Evolutionary conservation across 2,113 vertebrate genomes (phyloP).

Genomic region (Alosa alosa): DNA sequence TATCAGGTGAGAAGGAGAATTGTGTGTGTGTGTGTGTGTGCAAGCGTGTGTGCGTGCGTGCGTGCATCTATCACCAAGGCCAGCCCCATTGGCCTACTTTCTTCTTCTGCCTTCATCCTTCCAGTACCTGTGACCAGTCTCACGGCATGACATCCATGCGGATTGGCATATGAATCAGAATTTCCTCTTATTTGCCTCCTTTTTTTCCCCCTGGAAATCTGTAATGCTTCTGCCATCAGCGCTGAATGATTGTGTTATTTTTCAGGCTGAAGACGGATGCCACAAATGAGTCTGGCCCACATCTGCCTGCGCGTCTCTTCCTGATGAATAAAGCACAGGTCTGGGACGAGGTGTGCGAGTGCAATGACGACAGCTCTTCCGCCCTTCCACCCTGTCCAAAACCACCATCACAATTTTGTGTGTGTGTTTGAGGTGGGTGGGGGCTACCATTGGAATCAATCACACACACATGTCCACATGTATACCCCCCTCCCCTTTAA

Average conservation of each 20-base stretch:
- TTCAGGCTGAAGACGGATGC: neutral
- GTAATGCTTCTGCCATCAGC: neutral
- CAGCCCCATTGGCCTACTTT: neutral
- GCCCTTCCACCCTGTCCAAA: neutral
- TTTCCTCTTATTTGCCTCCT: neutral
- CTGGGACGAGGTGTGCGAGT: neutral
- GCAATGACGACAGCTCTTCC: neutral
- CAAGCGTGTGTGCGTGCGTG: neutral
- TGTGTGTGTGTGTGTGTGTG: neutral
- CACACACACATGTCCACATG: neutral
- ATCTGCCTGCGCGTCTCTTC: neutral
- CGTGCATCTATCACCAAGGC: neutral
- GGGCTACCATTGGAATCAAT: neutral
- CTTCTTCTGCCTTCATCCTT: neutral
- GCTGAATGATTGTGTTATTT: neutral
- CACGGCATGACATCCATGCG: neutral
- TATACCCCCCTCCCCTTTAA: neutral
- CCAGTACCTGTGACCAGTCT: neutral
- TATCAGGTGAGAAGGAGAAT: slow-evolving; percentile 27
- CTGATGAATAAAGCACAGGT: slow-evolving; percentile 9
- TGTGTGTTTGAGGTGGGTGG: too few species aligned
- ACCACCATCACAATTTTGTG: neutral
- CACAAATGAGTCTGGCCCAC: neutral
- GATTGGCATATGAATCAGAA: neutral
- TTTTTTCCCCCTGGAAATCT: neutral